Evolutionary conservation across 2,797 vertebrate species (phyloP), one percentile per base, ranked within the genome.

Genomic region (Balearica regulorum): DNA sequence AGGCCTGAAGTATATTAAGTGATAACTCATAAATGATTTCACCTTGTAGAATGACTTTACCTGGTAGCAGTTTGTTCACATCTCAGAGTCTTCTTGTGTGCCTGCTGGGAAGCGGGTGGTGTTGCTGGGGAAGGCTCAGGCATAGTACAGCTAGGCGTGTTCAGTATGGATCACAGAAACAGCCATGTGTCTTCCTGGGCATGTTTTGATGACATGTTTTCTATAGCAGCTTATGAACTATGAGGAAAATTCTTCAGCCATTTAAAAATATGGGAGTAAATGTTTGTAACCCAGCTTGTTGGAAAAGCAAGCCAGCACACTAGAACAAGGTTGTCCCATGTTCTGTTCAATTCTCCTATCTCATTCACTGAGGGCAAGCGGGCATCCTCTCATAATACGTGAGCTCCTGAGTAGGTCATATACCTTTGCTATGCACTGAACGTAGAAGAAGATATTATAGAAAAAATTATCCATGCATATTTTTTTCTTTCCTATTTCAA

Each of bases 341-440:
- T 8, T 24, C 22, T 79, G 37, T 5, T 65, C 51, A n/a, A 18
- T 81, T 78, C 76, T 83, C 35, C 35, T 33, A 0, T 55, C 46
- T 66, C 11, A 3, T 61, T 82, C 35, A 33, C 17, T 1, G 2
- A 28, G 66, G 29, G 46, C 39, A 60, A 77, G 19, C 35, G 64
- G 31, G 5, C 26, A 33, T 37, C 41, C 26, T 58, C 64, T 57
- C 19, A 4, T 24, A n/a, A 24, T 3, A 15, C 0, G 0, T 1
- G 39, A 73, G 28, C 26, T 85, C 66, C 53, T 66, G 9, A 31
- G 19, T 25, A 54, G 15, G 16, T 66, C 2, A 0, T 35, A 9
- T 24, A 8, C 8, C 28, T 70, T 62, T 51, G 21, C 44, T 58
- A 6, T 11, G 18, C 44, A 48, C 25, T 64, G n/a, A 39, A 25